These are phyloP conservation scores for Sarcophaga bullata DNA, from an alignment of 1,140 invertebrate species.

Conservation along the genomic window DNA sequence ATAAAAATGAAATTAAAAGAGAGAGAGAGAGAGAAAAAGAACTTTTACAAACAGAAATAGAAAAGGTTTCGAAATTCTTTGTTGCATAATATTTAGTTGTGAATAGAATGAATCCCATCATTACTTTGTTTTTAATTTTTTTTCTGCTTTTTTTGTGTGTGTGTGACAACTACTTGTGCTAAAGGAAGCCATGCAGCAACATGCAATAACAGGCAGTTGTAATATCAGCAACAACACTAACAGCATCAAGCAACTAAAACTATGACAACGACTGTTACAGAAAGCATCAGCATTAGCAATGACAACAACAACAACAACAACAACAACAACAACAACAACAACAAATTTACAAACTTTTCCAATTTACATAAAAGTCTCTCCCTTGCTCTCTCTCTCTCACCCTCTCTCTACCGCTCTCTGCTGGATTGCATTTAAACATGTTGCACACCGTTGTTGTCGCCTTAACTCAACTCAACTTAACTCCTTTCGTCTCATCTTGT, in stretches of 20 bases:
- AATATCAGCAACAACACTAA: not conserved
- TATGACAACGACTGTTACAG: not conserved
- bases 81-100: slow-evolving; percentile 9
- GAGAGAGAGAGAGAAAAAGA: too few species aligned
- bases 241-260: too few species aligned
- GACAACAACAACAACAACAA: slow-evolving; percentile 5
- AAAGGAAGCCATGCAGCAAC: not conserved
- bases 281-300: not conserved
- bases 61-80: not conserved
- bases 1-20: too few species aligned
- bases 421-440: slow-evolving; percentile 14
- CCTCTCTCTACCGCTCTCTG: not conserved
- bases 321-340: not conserved
- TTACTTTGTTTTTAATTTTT: not conserved
- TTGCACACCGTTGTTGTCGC: slow-evolving; percentile 8
- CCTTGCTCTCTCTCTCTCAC: not conserved
- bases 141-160: too few species aligned
- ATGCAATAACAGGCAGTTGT: not conserved
- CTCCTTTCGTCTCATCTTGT: not conserved
- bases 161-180: too few species aligned
- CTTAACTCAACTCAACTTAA: too few species aligned
- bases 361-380: slow-evolving; percentile 35
- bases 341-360: slow-evolving; percentile 33
- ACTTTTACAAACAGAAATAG: not conserved
- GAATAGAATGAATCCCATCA: slow-evolving; percentile 17